Evolutionary conservation across 2,113 vertebrate species (phyloP).

Genomic region (Myotis yumanensis): DNA sequence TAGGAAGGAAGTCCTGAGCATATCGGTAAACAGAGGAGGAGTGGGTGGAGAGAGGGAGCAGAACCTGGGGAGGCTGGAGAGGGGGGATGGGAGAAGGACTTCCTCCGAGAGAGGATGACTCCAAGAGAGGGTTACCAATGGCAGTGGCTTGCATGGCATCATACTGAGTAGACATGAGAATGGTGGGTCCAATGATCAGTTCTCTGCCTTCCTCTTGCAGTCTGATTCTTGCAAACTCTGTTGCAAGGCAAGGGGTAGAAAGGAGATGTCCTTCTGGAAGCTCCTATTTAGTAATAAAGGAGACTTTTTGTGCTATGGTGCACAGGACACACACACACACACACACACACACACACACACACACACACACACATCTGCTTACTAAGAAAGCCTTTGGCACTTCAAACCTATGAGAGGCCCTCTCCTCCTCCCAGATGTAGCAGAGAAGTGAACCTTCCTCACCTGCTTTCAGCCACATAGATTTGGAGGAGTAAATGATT

Average conservation of each 20-base stretch:
- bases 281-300: background rate
- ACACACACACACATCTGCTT: background rate
- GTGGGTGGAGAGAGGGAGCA: background rate
- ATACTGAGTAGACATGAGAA: background rate
- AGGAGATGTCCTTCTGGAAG: slow-evolving; percentile 5
- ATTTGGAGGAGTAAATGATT: background rate
- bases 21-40: background rate
- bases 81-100: background rate
- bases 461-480: background rate
- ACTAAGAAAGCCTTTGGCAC: background rate
- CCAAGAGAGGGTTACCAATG: background rate
- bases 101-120: background rate
- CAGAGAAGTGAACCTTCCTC: background rate
- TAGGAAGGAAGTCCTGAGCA: background rate
- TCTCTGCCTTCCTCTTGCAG: background rate
- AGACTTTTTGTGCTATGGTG: background rate
- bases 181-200: background rate
- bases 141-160: background rate
- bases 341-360: background rate
- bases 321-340: background rate
- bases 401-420: background rate
- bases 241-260: background rate
- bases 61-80: background rate
- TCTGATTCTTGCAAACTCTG: background rate
- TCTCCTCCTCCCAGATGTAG: background rate